Conservation (phyloP, 2,888 invertebrate species). For the Drosophila aldrichi region DNA sequence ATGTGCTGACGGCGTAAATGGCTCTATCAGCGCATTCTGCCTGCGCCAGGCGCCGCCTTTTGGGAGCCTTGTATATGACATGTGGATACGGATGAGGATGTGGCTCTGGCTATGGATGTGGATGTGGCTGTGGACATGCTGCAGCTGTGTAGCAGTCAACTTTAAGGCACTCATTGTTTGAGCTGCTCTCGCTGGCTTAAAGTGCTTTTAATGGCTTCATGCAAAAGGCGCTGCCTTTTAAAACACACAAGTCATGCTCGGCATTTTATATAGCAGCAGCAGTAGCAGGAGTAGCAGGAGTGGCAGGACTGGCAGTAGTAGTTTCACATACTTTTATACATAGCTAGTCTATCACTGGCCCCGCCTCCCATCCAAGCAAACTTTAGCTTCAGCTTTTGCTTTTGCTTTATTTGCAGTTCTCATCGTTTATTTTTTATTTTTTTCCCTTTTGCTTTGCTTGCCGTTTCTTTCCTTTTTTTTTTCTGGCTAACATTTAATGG, state of each 20-base stretch:
- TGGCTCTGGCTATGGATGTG: neutral
- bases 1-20: constrained; percentile 80
- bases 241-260: constrained; percentile 63
- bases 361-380: constrained; percentile 44
- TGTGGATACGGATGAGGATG: constrained; percentile 39
- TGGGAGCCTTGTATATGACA: constrained; percentile 57
- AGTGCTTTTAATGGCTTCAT: constrained; percentile 77
- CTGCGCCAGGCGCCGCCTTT: constrained; percentile 37
- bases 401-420: constrained; percentile 77
- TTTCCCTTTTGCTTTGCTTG: constrained; percentile 10
- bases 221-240: constrained; percentile 32
- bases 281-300: constrained; percentile 2
- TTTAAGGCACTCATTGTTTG: constrained; percentile 61
- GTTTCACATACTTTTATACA: constrained; percentile 36
- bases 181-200: constrained; percentile 54
- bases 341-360: constrained; percentile 58
- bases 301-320: neutral
- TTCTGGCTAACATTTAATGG: constrained; percentile 81
- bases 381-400: constrained; percentile 46
- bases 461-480: too few species aligned
- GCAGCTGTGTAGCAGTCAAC: constrained; percentile 32
- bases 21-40: constrained; percentile 76
- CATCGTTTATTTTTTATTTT: constrained; percentile 19
- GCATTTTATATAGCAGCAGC: constrained; percentile 29
- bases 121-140: constrained; percentile 14